A percentile compares a stretch with the other conserved stretches of the same genome.
These are phyloP conservation scores for Alectura lathami DNA, from an alignment of 2,113 vertebrate genomes.

Conservation along the genomic window DNA sequence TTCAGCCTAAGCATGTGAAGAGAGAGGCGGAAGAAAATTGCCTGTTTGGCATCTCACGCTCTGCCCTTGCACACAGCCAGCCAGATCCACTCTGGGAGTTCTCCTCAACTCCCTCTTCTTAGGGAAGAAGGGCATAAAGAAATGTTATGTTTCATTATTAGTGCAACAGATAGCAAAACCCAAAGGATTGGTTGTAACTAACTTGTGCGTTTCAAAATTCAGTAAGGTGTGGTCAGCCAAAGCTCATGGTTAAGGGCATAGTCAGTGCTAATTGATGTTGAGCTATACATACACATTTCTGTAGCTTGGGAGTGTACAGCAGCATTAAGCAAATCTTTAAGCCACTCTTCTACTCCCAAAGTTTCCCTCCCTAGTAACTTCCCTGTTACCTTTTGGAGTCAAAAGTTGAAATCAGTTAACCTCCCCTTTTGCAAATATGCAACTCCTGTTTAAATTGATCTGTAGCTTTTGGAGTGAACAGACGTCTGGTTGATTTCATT, in stretches of 20 bases:
- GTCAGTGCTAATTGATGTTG: conserved; percentile 27
- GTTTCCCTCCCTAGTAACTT: not conserved
- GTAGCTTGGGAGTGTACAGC: conserved; percentile 17
- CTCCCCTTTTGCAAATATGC: not conserved
- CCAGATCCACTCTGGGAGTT: not conserved
- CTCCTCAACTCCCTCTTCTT: not conserved
- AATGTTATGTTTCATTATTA: not conserved
- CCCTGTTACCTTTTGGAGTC: not conserved
- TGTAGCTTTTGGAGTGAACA: not conserved
- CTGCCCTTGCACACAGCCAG: not conserved
- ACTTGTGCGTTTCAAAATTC: not conserved
- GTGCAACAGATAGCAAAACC: not conserved
- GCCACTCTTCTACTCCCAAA: not conserved
- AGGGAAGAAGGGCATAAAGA: not conserved
- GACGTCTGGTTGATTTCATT: not conserved
- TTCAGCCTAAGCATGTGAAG: not conserved
- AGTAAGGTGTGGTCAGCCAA: not conserved
- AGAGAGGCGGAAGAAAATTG: not conserved
- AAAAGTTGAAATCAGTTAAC: not conserved
- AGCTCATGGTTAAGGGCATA: conserved; percentile 8
- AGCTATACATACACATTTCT: conserved; percentile 18
- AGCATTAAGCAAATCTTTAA: not conserved
- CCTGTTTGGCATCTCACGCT: not conserved
- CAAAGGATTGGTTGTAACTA: not conserved
- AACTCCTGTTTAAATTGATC: not conserved